Conservation (phyloP, 2,888 invertebrate genomes). For the Lamellibrachia columna region DNA sequence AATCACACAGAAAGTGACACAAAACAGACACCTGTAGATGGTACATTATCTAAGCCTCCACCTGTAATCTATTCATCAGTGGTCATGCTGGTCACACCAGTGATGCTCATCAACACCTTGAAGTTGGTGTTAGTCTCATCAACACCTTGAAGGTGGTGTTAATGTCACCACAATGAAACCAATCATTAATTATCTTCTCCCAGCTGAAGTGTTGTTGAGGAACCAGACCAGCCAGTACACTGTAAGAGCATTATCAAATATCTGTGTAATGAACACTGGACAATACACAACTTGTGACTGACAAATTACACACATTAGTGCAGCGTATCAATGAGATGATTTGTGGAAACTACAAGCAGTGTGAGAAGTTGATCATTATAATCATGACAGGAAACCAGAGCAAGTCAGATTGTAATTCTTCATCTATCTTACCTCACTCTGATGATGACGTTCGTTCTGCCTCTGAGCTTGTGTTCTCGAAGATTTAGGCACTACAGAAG, state of each 20-base stretch:
- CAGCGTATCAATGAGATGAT: neutral
- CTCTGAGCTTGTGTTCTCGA: neutral
- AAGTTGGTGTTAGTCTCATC: neutral
- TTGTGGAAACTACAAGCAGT: neutral
- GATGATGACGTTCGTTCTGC: neutral
- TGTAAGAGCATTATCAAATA: too few species aligned
- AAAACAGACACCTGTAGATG: neutral
- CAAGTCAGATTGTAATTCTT: neutral
- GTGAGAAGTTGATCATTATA: neutral
- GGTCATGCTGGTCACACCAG: neutral
- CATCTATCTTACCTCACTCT: neutral
- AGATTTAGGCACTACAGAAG: too few species aligned
- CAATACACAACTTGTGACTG: neutral
- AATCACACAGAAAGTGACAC: neutral
- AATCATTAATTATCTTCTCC: neutral
- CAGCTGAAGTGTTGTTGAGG: neutral
- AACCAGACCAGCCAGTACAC: neutral
- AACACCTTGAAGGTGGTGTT: neutral
- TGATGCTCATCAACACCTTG: neutral
- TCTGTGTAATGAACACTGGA: neutral
- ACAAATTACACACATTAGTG: neutral
- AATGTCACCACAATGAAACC: neutral
- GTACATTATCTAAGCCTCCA: neutral
- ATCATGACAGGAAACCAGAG: neutral
- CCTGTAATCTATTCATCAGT: neutral